These are phyloP conservation scores for Sterna hirundo DNA, from an alignment of 2,113 vertebrate species.

Conservation along the genomic window DNA sequence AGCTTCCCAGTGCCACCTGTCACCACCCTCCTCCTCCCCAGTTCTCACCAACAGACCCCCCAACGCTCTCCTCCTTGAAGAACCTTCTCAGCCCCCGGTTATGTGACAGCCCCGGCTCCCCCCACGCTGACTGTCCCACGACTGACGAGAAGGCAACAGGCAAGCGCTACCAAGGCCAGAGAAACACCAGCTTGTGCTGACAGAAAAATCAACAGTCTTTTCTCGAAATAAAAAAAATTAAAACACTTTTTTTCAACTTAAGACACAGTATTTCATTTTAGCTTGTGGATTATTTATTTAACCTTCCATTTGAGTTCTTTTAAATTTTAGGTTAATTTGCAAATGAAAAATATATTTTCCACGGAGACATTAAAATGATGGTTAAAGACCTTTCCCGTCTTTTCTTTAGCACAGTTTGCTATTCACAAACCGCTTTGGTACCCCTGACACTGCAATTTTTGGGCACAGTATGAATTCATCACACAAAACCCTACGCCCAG, in stretches of 20 bases:
- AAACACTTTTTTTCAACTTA: not conserved
- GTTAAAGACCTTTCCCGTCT: not conserved
- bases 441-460: not conserved
- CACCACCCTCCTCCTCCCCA: not conserved
- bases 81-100: not conserved
- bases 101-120: not conserved
- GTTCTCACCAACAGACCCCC: not conserved
- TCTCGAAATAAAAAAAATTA: not conserved
- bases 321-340: not conserved
- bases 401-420: not conserved
- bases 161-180: not conserved
- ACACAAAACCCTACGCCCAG: not conserved
- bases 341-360: constrained; percentile 31
- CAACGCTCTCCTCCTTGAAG: not conserved
- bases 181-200: not conserved
- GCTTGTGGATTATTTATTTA: not conserved
- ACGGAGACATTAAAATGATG: not conserved
- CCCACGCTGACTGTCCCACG: accelerated
- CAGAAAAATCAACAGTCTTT: not conserved
- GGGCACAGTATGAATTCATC: not conserved
- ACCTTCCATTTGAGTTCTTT: not conserved
- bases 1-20: accelerated
- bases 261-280: not conserved
- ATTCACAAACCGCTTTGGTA: not conserved
- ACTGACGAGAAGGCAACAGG: too few species aligned